Conservation (phyloP, 2,888 invertebrate genomes). For the Hipparchia semele region DNA sequence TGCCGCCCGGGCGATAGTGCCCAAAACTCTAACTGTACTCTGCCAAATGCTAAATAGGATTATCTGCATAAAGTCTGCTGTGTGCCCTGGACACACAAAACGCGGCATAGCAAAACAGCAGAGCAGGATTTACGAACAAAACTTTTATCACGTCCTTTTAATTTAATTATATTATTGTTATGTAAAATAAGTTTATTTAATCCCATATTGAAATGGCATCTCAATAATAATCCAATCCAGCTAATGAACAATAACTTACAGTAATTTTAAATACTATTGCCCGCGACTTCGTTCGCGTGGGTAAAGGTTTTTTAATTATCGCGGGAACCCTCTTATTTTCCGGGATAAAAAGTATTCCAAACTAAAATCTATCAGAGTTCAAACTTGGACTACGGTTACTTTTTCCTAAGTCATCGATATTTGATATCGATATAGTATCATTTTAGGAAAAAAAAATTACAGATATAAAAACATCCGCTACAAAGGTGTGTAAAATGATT, state of each 20-base stretch:
- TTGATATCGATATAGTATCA: not conserved
- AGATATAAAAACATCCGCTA: too few relatives aligned
- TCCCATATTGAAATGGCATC: constrained; percentile 13
- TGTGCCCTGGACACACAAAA: not conserved
- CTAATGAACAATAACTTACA: not conserved
- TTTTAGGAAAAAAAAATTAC: too few relatives aligned
- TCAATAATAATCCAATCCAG: not conserved
- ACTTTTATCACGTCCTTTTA: not conserved
- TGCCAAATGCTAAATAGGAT: constrained; percentile 13
- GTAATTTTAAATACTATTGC: too few relatives aligned
- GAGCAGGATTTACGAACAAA: not conserved
- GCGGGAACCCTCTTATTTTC: too few relatives aligned
- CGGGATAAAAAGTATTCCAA: too few relatives aligned
- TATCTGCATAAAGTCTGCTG: not conserved
- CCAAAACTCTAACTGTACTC: constrained; percentile 50
- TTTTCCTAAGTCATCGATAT: not conserved
- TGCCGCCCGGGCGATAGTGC: constrained; percentile 59
- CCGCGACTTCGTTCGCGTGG: too few relatives aligned
- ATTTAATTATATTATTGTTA: not conserved
- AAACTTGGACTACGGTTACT: too few relatives aligned
- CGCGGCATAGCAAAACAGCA: not conserved
- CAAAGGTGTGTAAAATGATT: too few relatives aligned
- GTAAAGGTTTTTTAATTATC: too few relatives aligned
- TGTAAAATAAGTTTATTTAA: constrained; percentile 9
- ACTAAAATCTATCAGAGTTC: too few relatives aligned